Base-by-base conservation (phyloP, 2,113 vertebrate genomes). In the Brachionichthys hirsutus region DNA sequence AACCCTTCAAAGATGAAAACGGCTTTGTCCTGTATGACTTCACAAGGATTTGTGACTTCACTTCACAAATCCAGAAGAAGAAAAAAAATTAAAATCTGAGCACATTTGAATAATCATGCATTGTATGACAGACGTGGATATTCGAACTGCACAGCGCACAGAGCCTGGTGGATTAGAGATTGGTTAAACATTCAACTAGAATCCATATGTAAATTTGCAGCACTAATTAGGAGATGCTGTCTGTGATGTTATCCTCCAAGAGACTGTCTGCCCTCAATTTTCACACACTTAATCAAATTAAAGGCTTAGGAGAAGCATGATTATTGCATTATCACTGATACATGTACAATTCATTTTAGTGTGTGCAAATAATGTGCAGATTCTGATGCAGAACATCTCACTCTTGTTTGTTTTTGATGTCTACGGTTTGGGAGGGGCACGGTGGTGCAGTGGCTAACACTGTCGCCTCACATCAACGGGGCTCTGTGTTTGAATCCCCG, bases 231-330 rank as follows among this genome's bases (percentile, higher is more conserved):
- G 81, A 74, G 70, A 85, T 66, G 74, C 81, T 79, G 84, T 88
- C 89, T 89, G 84, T 85, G 89, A 90, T 90, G 89, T 90, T 89
- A 90, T 91, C 90, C 88, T 78, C 73, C 89, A 87, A 88, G 90
- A 92, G 90, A 94, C 91, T 92, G 90, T 90, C 90, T 92, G 92
- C 90, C 88, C 92, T 93, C 92, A 85, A 87, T 94, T 93, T 93
- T 93, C 89, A 87, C 89, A 92, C 87, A 89, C 91, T 92, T 97
- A 95, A 95, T 95, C 94, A 95, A 96, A 98, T 98, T 95, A 96
- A 94, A 92, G 94, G 94, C 95, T 95, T 94, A 95, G 93, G 59
- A 76, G 73, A 86, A 85, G 89, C 79, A 38, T 83, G 85, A 93
- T 95, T 94, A 95, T 94, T 78, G 89, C 91, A 93, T 94, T 95